phyloP scores from a whole-genome alignment of 2,797 vertebrate species.

The Acipenser transmontanus region DNA sequence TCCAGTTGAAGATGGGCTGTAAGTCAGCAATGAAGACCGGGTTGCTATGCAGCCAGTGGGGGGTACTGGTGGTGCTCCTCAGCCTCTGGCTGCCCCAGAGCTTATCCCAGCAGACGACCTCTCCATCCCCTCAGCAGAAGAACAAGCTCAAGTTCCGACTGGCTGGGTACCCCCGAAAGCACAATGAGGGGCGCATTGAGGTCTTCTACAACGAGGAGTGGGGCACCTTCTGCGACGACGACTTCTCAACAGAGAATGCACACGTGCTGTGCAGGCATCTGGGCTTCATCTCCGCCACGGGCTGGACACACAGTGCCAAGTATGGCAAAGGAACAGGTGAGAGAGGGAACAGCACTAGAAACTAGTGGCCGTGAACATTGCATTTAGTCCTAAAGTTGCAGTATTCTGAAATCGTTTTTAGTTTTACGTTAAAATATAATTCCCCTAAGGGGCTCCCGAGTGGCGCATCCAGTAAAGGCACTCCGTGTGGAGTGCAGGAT shows the following conservation, averaged over 20 bases:
- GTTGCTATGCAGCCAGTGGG: conserved; percentile 23
- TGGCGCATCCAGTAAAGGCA: too few species aligned
- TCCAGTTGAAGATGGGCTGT: conserved; percentile 20
- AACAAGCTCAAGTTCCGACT: conserved; percentile 72
- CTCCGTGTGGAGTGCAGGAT: too few species aligned
- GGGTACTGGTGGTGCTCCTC: conserved; percentile 53
- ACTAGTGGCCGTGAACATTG: too few species aligned
- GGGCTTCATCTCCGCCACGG: conserved; percentile 82
- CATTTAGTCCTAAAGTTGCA: too few species aligned
- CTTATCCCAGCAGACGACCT: conserved; percentile 49
- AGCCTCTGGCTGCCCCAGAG: conserved; percentile 46
- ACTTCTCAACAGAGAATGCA: conserved; percentile 84
- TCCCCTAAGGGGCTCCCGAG: too few species aligned
- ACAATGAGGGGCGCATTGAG: conserved; percentile 88
- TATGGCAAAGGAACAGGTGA: conserved; percentile 87
- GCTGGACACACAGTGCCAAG: conserved; percentile 95
- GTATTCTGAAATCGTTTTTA: too few species aligned
- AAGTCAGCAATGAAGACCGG: conserved; percentile 42
- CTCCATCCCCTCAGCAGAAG: conserved; percentile 30
- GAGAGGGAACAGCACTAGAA: too few species aligned
- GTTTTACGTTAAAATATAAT: too few species aligned
- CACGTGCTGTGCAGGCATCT: conserved; percentile 86
- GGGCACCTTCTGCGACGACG: conserved; percentile 94
- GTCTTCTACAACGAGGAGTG: conserved; percentile 86
- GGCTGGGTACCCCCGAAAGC: conserved; percentile 86